Evolutionary conservation across 2,888 invertebrate genomes (phyloP), one percentile per base, ranked within the genome.

Genomic region (Pheosia gnoma): DNA sequence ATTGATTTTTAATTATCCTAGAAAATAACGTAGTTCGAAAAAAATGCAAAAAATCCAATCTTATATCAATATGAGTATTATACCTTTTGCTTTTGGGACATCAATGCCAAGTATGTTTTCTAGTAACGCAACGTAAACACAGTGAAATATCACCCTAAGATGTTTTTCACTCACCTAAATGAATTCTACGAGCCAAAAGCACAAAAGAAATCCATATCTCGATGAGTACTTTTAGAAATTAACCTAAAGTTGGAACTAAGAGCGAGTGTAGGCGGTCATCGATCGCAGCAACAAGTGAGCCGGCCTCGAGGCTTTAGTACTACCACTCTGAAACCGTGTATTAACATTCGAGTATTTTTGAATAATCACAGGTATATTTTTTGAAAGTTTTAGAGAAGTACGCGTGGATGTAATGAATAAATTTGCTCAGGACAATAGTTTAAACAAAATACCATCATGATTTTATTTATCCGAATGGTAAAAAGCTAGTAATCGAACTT

Each of bases 211-310:
- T 74, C 71, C 70, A 74, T 74, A 77, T 69, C 61, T 73, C 67
- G 70, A 70, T 63, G 61, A 73, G 80, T 81, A 79, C 82, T 83
- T 80, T 81, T 77, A 82, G 74, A 84, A 85, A 85, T 85, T 78
- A 85, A 81, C 81, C 78, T 76, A 65, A 74, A 77, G 77, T 73
- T 74, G 72, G 78, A 79, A 82, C 83, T 79, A 81, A 76, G 79
- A 83, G 77, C 72, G 81, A 75, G 77, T 74, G 83, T 76, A 75
- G 78, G 80, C 61, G 66, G 61, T 72, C 79, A 87, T 87, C 85
- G 86, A 87, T 84, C 72, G 62, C 73, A 78, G 87, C 88, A 88
- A 87, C 88, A 87, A 87, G 88, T 88, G 80, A 79, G 75, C 74
- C 66, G 61, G 67, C 45, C 59, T 55, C n/a, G 61, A 25, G 63